Conservation (phyloP, 1,140 invertebrate genomes). For the Leptinotarsa undecemlineata region DNA sequence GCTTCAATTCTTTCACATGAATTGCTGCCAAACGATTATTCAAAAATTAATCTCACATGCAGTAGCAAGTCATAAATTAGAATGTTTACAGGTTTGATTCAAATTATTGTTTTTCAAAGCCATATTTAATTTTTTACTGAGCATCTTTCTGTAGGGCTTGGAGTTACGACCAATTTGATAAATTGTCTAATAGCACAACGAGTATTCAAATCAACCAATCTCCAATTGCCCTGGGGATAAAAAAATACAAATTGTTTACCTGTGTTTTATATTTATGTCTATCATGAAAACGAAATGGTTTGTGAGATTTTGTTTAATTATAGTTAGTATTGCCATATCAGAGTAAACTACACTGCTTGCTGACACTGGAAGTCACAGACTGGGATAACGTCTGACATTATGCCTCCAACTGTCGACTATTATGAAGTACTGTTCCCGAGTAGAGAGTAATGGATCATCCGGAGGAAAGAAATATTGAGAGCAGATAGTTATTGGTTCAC, state of each 20-base stretch:
- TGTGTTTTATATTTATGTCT: background rate
- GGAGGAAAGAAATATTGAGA: too few species aligned
- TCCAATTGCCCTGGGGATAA: background rate
- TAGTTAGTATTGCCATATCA: too few species aligned
- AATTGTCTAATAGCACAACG: constrained; percentile 19
- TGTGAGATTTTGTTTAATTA: too few species aligned
- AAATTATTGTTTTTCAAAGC: background rate
- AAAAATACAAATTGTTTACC: background rate
- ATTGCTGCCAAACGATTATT: too few species aligned
- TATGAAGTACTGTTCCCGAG: too few species aligned
- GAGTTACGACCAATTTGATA: constrained; percentile 14
- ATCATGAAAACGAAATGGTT: background rate
- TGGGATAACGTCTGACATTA: too few species aligned
- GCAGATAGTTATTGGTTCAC: too few species aligned
- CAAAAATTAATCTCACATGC: too few species aligned
- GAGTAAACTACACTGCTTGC: too few species aligned
- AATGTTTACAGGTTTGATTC: background rate
- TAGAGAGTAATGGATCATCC: too few species aligned
- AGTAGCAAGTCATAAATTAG: background rate
- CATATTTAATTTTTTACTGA: background rate
- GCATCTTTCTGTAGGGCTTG: background rate
- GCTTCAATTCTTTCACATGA: background rate
- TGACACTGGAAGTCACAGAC: too few species aligned
- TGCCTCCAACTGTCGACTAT: too few species aligned
- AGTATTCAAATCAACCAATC: constrained; percentile 18